A percentile compares a stretch with the other conserved stretches of the same genome.
phyloP scores from a whole-genome alignment of 2,113 vertebrate genomes.

The Thunnus thynnus region DNA sequence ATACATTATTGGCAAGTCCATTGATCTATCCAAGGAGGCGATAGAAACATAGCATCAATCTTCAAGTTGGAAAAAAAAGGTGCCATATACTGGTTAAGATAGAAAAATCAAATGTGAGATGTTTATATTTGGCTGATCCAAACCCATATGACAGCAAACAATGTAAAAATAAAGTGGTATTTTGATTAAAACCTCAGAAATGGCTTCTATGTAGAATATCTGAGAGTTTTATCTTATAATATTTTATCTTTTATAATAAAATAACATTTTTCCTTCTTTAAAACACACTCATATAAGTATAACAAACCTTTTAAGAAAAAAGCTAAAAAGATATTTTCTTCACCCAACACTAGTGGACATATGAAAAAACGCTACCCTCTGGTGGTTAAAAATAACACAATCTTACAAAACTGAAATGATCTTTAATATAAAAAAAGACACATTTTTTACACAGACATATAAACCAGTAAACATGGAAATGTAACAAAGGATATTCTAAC shows the following conservation, averaged over 20 bases:
- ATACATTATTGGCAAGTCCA: constrained; percentile 72
- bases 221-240: background rate
- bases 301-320: background rate
- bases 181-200: background rate
- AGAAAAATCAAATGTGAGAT: background rate
- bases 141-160: background rate
- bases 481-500: background rate
- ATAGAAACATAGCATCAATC: constrained; percentile 56
- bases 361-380: constrained; percentile 65
- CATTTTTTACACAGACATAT: background rate
- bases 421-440: constrained; percentile 45
- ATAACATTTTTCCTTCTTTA: background rate
- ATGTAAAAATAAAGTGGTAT: background rate
- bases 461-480: constrained; percentile 4
- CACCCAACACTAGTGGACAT: background rate
- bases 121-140: constrained; percentile 7
- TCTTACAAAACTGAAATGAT: background rate
- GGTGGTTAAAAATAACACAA: constrained; percentile 28
- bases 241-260: background rate
- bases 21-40: constrained; percentile 56
- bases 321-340: no score
- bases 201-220: background rate
- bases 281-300: background rate
- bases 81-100: background rate
- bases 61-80: constrained; percentile 34